These are phyloP conservation scores for Drosophila navojoa DNA, from an alignment of 1,140 invertebrate species.

Conservation along the genomic window DNA sequence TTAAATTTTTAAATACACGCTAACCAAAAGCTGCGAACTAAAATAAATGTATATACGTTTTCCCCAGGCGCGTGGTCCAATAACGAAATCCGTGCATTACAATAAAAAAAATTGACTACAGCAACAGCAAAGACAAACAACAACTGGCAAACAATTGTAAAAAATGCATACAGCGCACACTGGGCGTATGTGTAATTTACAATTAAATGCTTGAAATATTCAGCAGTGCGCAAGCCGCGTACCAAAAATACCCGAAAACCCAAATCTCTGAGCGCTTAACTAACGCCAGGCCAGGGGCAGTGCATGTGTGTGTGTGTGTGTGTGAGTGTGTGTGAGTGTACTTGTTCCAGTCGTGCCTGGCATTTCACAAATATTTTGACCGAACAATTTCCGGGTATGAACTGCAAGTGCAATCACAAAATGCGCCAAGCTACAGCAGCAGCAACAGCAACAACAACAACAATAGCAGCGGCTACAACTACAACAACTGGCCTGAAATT, in stretches of 20 bases:
- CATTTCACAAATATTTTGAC: constrained; percentile 68
- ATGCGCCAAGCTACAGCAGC: constrained; percentile 35
- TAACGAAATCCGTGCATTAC: constrained; percentile 64
- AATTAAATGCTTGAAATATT: constrained; percentile 79
- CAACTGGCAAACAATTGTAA: constrained; percentile 55
- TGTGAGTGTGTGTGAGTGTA: background rate
- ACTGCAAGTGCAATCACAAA: constrained; percentile 66
- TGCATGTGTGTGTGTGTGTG: background rate
- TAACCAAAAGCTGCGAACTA: constrained; percentile 9
- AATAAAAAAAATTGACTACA: constrained; percentile 27
- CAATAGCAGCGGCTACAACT: background rate
- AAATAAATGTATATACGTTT: background rate
- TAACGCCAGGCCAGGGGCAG: constrained; percentile 33
- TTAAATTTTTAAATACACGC: constrained; percentile 53
- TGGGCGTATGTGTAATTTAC: constrained; percentile 78
- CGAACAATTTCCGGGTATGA: constrained; percentile 64
- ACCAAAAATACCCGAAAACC: constrained; percentile 34
- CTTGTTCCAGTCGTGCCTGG: constrained; percentile 21
- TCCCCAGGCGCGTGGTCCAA: constrained; percentile 60
- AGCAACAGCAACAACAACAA: constrained; percentile 1
- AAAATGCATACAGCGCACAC: constrained; percentile 70
- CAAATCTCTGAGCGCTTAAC: constrained; percentile 60
- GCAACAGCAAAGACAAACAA: constrained; percentile 4
- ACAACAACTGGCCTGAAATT: constrained; percentile 49
- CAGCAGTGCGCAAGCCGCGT: constrained; percentile 39